Conservation (phyloP, 2,888 invertebrate species). For the Eueremaeus valkanovi region DNA sequence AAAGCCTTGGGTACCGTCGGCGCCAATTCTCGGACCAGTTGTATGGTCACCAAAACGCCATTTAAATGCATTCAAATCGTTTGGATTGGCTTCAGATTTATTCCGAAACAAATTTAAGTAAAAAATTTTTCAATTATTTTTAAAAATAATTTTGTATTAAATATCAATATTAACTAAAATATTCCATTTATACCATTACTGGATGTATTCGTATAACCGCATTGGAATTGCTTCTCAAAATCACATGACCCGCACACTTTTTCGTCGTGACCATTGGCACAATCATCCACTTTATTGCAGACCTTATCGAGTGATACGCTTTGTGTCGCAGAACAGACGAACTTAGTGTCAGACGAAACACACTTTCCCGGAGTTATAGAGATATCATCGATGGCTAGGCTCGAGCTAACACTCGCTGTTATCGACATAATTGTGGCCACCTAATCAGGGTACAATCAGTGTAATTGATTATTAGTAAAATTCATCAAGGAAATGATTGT, state of each 20-base stretch:
- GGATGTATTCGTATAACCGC: constrained; percentile 4
- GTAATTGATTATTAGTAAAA: too few species aligned
- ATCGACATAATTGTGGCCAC: background rate
- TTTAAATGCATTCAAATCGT: background rate
- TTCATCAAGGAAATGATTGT: too few species aligned
- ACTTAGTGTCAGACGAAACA: background rate
- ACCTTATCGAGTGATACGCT: background rate
- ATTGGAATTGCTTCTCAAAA: background rate
- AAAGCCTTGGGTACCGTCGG: background rate
- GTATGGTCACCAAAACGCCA: background rate
- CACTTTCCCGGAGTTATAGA: background rate
- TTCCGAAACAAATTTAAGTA: background rate
- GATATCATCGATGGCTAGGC: constrained; percentile 14
- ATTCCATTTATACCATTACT: too few species aligned
- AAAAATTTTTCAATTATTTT: too few species aligned
- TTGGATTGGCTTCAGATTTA: background rate
- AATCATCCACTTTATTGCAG: background rate
- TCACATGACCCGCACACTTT: constrained; percentile 28
- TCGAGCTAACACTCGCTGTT: background rate
- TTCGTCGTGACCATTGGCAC: background rate
- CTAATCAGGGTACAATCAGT: too few species aligned
- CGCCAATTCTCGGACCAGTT: background rate
- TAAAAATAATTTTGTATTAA: too few species aligned
- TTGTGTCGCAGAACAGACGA: background rate
- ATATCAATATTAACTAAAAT: too few species aligned